Conservation (phyloP, 1,140 invertebrate species). For the Drosophila insularis region DNA sequence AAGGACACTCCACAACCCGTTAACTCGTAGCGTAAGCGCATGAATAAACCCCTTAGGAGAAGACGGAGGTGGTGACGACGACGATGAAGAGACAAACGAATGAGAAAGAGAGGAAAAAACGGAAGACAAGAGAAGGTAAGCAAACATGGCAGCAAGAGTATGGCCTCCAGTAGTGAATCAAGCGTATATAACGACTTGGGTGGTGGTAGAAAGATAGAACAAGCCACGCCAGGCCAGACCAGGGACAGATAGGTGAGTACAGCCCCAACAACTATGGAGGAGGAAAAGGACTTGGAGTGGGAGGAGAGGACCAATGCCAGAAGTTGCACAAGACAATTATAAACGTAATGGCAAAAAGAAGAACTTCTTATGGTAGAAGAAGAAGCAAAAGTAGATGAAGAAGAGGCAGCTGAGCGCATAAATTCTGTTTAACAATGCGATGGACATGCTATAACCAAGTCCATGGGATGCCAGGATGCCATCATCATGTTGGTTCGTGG, state of each 20-base stretch:
- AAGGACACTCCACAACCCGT: slow-evolving; percentile 41
- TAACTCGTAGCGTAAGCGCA: slow-evolving; percentile 32
- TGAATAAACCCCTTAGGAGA: background rate
- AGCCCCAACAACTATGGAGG: background rate
- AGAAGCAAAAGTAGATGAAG: slow-evolving; percentile 40
- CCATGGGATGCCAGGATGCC: slow-evolving; percentile 4
- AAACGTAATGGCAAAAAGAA: slow-evolving; percentile 74
- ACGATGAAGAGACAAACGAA: background rate
- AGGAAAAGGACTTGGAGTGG: background rate
- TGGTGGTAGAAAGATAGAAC: slow-evolving; percentile 5
- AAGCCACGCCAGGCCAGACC: too few relatives aligned
- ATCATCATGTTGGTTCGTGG: slow-evolving; percentile 11
- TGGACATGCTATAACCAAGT: slow-evolving; percentile 57
- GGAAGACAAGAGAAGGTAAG: background rate
- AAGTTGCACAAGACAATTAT: slow-evolving; percentile 79
- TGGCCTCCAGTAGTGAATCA: background rate
- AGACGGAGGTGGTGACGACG: background rate
- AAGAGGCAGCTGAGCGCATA: slow-evolving; percentile 71
- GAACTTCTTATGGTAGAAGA: slow-evolving; percentile 31
- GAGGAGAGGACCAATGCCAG: slow-evolving; percentile 38
- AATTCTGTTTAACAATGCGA: slow-evolving; percentile 73
- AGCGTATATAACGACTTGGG: slow-evolving; percentile 47
- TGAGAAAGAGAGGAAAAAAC: background rate
- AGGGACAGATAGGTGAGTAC: slow-evolving; percentile 7
- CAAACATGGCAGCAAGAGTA: slow-evolving; percentile 2